Conservation (phyloP, 2,888 invertebrate genomes). For the Sthenelais limicola region DNA sequence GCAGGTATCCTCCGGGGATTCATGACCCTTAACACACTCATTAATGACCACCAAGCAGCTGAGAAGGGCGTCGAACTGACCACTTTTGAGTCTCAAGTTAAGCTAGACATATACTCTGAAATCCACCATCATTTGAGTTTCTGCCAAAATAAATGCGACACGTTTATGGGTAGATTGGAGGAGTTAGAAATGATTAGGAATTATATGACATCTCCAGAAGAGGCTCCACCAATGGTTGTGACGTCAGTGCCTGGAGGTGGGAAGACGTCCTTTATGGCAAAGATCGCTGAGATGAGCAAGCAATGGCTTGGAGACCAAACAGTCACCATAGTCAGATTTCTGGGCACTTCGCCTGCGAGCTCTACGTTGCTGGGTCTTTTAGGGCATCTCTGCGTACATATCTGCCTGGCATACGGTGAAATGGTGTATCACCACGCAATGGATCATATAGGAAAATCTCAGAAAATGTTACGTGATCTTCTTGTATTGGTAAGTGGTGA, state of each 20-base stretch:
- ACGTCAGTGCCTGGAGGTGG: constrained; percentile 21
- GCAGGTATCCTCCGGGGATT: neutral
- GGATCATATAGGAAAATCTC: neutral
- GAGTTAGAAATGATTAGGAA: constrained; percentile 5
- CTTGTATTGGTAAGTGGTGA: constrained; percentile 11
- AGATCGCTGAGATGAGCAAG: constrained; percentile 10
- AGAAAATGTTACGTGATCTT: constrained; percentile 3
- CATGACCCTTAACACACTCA: neutral
- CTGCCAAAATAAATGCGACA: constrained; percentile 12
- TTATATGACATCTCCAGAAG: constrained; percentile 13
- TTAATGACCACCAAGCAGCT: neutral
- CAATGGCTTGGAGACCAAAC: neutral
- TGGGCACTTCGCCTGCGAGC: constrained; percentile 33
- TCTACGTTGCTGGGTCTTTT: constrained; percentile 14
- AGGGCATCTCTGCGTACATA: constrained; percentile 21
- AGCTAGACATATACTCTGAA: constrained; percentile 12
- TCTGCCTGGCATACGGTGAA: constrained; percentile 36
- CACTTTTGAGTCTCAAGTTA: neutral
- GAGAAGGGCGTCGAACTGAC: neutral
- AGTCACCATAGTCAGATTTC: constrained; percentile 23
- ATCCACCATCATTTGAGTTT: constrained; percentile 28
- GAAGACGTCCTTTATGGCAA: constrained; percentile 38
- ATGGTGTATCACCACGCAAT: neutral
- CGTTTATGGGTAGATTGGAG: constrained; percentile 4
- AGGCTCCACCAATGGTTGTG: constrained; percentile 20